Evolutionary conservation across 2,113 vertebrate genomes (phyloP).

Genomic region (crab-eating macaque (Macaca fascicularis)): T2T-MFA8v1.1 NC_088380.1:183800501-183801000

Average conservation of each 20-base stretch:
- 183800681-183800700: not conserved
- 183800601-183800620: not conserved
- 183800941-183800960: not conserved
- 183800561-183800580: not conserved
- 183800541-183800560: not conserved
- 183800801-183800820: not conserved
- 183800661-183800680: not conserved
- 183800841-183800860: not conserved
- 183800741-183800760: not conserved
- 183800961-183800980: not conserved
- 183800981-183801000: not conserved
- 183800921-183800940: not conserved
- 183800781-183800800: not conserved
- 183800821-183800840: not conserved
- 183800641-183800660: not conserved
- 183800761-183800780: not conserved
- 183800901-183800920: not conserved
- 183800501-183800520: not conserved
- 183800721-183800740: not conserved
- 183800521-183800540: not conserved
- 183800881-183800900: not conserved
- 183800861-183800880: not conserved
- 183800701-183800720: not conserved
- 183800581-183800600: not conserved
- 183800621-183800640: not conserved